Conservation (phyloP, 35 echinoderm and acorn worm genomes). For the Hemicentrotus pulcherrimus region DNA sequence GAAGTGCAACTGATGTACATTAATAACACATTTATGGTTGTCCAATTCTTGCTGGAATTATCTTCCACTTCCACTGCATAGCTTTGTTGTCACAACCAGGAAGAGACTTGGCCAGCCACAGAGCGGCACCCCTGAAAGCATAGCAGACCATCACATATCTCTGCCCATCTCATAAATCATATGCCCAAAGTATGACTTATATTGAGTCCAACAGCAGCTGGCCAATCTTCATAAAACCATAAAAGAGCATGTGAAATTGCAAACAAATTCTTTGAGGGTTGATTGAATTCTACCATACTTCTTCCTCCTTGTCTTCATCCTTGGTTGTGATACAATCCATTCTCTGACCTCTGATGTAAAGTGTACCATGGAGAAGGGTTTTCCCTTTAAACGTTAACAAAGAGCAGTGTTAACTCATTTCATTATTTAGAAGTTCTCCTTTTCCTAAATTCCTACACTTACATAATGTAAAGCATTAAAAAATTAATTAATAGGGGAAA, state of each 20-base stretch:
- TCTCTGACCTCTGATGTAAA: background rate
- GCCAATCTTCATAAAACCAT: slow-evolving; percentile 33
- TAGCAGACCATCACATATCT: slow-evolving; percentile 14
- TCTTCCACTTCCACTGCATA: background rate
- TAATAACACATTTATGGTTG: background rate
- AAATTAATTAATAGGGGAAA: too few relatives aligned
- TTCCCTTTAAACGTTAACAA: background rate
- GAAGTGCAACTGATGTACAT: too few relatives aligned
- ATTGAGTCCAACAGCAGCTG: slow-evolving; percentile 25
- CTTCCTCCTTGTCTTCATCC: background rate
- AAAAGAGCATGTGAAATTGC: slow-evolving; percentile 3
- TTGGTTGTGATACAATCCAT: background rate
- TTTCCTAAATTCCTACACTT: background rate
- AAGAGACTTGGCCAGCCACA: background rate
- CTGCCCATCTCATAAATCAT: slow-evolving; percentile 22
- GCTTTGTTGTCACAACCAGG: background rate
- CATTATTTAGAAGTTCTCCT: background rate
- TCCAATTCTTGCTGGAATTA: background rate
- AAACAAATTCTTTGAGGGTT: background rate
- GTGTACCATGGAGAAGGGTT: background rate
- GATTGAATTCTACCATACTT: slow-evolving; percentile 8
- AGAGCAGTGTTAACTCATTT: background rate
- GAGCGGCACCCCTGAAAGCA: slow-evolving; percentile 18
- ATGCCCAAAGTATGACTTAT: background rate
- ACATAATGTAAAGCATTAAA: background rate